Evolutionary conservation across 2,113 vertebrate species (phyloP).

Genomic region (Balaeniceps rex): DNA sequence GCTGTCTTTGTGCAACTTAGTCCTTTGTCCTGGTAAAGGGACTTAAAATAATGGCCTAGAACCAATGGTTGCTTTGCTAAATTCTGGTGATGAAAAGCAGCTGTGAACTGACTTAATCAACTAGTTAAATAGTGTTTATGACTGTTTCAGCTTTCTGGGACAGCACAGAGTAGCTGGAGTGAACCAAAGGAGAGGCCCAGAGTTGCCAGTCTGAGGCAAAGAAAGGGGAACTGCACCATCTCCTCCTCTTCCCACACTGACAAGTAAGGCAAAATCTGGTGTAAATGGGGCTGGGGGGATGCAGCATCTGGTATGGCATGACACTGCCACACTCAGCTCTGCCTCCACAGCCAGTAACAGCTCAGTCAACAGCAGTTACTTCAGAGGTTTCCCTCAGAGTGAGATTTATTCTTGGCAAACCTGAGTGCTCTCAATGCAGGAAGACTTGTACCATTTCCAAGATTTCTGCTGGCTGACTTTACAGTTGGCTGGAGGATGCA

Average conservation of each 20-base stretch:
- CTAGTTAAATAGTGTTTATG: not conserved
- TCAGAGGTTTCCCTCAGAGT: slow-evolving; percentile 51
- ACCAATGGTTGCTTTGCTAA: not conserved
- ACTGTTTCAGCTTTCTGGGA: not conserved
- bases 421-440: not conserved
- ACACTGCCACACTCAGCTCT: slow-evolving; percentile 31
- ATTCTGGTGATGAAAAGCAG: not conserved
- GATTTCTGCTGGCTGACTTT: slow-evolving; percentile 58
- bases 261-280: not conserved
- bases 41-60: not conserved
- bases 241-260: not conserved
- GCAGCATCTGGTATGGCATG: slow-evolving; percentile 12
- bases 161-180: not conserved
- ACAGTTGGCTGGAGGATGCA: slow-evolving; percentile 49
- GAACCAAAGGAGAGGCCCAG: not conserved
- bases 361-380: slow-evolving; percentile 30
- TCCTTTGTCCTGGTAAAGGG: not conserved
- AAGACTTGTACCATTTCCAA: slow-evolving; percentile 55
- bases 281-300: not conserved
- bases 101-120: not conserved
- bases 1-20: not conserved
- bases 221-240: not conserved
- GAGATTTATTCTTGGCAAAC: slow-evolving; percentile 56
- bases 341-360: slow-evolving; percentile 30
- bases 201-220: not conserved